Evolutionary conservation across 2,797 vertebrate genomes (phyloP).

Genomic region (Notolepis coatsorum): DNA sequence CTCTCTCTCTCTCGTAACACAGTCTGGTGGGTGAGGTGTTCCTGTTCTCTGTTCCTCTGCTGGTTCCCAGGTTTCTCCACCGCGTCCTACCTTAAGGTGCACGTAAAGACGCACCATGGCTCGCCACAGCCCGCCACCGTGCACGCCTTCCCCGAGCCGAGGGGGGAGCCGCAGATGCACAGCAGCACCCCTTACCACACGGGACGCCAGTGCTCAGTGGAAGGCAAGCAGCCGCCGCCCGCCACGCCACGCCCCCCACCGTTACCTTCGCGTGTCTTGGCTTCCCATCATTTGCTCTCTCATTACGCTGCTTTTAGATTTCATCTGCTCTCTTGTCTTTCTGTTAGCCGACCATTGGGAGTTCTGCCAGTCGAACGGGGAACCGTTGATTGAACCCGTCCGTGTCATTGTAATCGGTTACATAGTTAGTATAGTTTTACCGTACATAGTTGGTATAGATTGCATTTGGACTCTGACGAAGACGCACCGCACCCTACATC

Average conservation of each 20-base stretch:
- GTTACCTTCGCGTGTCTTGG: constrained; percentile 67
- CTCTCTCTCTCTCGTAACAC: constrained; percentile 24
- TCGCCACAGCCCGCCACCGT: constrained; percentile 83
- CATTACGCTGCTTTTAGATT: constrained; percentile 18
- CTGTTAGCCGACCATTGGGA: constrained; percentile 2
- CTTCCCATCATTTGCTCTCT: constrained; percentile 67
- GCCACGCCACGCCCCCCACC: constrained; percentile 57
- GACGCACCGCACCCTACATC: too few relatives aligned
- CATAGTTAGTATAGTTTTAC: neutral
- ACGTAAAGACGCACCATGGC: constrained; percentile 99
- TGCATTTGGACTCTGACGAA: neutral
- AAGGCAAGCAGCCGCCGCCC: constrained; percentile 94
- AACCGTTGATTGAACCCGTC: neutral
- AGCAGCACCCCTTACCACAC: constrained; percentile 98
- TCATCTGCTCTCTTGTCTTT: constrained; percentile 38
- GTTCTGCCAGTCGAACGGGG: neutral
- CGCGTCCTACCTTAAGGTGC: constrained; percentile 99
- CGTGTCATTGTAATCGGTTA: neutral
- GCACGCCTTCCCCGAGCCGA: constrained; percentile 91
- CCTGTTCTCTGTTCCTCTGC: constrained; percentile 78
- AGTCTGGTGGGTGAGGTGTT: constrained; percentile 50
- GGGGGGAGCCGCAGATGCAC: constrained; percentile 93
- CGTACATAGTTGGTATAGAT: neutral
- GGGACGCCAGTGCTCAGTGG: constrained; percentile 99
- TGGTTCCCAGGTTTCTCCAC: constrained; percentile 98